Percentiles rank a stretch among this genome's conserved stretches.
phyloP scores from a whole-genome alignment of 2,113 vertebrate genomes.

The Centropus bengalensis region DNA sequence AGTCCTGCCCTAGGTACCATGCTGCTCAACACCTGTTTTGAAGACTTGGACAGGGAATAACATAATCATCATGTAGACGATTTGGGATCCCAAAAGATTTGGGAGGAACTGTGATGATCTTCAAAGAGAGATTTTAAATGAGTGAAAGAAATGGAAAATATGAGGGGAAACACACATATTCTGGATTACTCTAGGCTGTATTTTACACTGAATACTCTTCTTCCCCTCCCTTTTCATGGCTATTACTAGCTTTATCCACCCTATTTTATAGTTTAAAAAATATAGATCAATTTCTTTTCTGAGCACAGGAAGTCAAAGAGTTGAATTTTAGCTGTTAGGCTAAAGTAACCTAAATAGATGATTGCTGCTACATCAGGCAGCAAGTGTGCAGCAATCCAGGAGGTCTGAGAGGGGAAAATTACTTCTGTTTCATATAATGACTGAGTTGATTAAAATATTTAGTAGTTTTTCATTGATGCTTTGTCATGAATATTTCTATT shows the following conservation, averaged over 20 bases:
- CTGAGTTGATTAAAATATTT: slow-evolving; percentile 73
- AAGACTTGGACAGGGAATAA: not conserved
- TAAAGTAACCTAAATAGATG: slow-evolving; percentile 66
- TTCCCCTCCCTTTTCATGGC: not conserved
- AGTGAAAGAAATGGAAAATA: not conserved
- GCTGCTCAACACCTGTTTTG: not conserved
- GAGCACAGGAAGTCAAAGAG: slow-evolving; percentile 44
- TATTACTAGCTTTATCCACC: not conserved
- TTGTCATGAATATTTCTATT: slow-evolving; percentile 42
- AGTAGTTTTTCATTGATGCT: not conserved
- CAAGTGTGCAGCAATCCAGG: slow-evolving; percentile 54
- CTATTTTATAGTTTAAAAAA: slow-evolving; percentile 59
- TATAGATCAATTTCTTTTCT: slow-evolving; percentile 55
- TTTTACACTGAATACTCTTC: not conserved
- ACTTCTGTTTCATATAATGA: slow-evolving; percentile 43
- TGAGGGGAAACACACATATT: not conserved
- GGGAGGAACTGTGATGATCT: not conserved
- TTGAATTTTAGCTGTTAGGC: slow-evolving; percentile 63
- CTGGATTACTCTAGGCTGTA: slow-evolving; percentile 21
- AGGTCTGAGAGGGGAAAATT: slow-evolving; percentile 44
- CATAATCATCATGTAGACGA: not conserved
- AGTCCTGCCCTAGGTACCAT: not conserved
- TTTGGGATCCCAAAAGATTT: too few relatives aligned
- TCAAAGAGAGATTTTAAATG: not conserved
- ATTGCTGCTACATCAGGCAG: slow-evolving; percentile 55